phyloP scores from a whole-genome alignment of 2,888 invertebrate genomes.

The Eremobia ochroleuca region DNA sequence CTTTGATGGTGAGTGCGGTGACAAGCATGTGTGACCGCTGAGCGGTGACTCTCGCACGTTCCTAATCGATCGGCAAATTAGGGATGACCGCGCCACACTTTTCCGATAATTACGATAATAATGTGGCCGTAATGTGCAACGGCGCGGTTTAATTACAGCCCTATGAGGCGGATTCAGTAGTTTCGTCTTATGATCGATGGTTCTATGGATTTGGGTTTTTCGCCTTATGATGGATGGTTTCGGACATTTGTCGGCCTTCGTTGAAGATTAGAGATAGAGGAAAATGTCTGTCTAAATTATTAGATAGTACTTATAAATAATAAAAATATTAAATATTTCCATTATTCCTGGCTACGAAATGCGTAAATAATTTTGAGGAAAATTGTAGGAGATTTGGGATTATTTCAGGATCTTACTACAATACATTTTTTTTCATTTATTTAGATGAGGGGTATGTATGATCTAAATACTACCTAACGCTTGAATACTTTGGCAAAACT shows the following conservation, averaged over 20 bases:
- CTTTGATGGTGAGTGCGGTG: constrained; percentile 65
- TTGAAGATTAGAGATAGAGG: neutral
- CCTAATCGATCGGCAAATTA: constrained; percentile 89
- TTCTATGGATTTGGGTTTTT: neutral
- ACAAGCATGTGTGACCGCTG: constrained; percentile 75
- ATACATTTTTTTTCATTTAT: neutral
- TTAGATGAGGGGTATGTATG: neutral
- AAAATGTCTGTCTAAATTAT: constrained; percentile 2
- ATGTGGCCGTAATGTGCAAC: constrained; percentile 73
- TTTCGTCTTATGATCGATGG: constrained; percentile 5
- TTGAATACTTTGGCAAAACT: neutral
- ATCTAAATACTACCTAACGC: neutral
- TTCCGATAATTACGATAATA: constrained; percentile 84
- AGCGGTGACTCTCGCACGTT: constrained; percentile 84
- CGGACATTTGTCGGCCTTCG: neutral
- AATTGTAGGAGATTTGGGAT: neutral
- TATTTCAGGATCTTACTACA: neutral
- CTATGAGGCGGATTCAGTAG: constrained; percentile 12
- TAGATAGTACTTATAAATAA: neutral
- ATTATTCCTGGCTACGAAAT: neutral
- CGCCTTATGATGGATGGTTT: neutral
- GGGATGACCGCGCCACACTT: constrained; percentile 79
- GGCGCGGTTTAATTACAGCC: constrained; percentile 57
- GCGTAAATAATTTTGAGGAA: neutral
- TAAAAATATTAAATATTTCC: neutral